Evolutionary conservation across 2,888 invertebrate genomes (phyloP), one percentile per base, ranked within the genome.

Genomic region (Hirtodrosophila alboralis): DNA sequence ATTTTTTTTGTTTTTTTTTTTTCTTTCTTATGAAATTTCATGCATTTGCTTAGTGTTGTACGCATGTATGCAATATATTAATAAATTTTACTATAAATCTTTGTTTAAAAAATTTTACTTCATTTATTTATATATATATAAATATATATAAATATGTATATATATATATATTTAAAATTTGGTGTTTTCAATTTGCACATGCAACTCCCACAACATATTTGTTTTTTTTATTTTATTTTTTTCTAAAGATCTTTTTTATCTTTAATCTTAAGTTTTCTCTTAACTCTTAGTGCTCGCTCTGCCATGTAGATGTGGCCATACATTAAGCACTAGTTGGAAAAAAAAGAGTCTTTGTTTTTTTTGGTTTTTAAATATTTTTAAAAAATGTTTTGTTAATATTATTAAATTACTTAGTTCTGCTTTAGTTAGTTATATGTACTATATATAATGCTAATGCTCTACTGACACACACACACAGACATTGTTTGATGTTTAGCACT

Each of bases 1-100:
- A 83, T 84, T 75, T 43, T 40, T 43, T 40, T 36, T 16, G 21
- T 53, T 36, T 51, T 41, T 21, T 49, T 44, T 54, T 31, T 48
- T 45, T 31, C 28, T 23, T 58, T 58, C 49, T 51, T 12, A 38
- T 54, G 45, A 52, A 48, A 6, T 40, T 49, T 49, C 45, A 41
- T 61, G 43, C 56, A 41, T 48, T 60, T 60, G 36, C 59, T 67
- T 57, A 34, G 21, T 40, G 40, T 41, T 59, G 16, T 23, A 40
- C 31, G 16, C 16, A 49, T 34, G 30, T 53, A 54, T 54, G 37
- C 57, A 74, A 64, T 71, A 70, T 66, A 51, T 65, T 83, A 61
- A 80, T 80, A 84, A 84, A 84, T 80, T 80, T 80, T 67, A 84
- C 78, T 83, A 78, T 79, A 79, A 77, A 77, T 74, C 80, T 71